A percentile compares a stretch with the other conserved stretches of the same genome.
phyloP scores from a whole-genome alignment of 1,140 invertebrate genomes.

The Brachionus calyciflorus region DNA sequence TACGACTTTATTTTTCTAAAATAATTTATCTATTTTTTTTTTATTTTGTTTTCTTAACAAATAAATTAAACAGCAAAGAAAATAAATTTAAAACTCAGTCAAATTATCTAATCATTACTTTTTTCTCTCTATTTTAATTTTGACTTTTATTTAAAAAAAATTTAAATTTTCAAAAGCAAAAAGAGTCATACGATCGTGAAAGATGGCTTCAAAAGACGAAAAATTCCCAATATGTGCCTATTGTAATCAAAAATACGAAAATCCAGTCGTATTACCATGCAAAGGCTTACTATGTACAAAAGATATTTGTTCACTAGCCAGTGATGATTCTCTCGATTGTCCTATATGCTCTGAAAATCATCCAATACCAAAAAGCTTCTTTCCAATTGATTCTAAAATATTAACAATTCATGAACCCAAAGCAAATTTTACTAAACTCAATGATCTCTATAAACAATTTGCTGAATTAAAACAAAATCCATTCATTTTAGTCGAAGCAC shows the following conservation, averaged over 20 bases:
- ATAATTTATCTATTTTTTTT: too few relatives aligned
- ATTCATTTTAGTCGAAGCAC: neutral
- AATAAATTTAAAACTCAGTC: too few relatives aligned
- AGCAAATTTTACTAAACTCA: neutral
- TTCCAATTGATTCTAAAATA: conserved; percentile 3
- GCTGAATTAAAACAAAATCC: neutral
- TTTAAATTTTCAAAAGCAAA: too few relatives aligned
- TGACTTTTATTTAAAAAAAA: too few relatives aligned
- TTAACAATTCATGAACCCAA: neutral
- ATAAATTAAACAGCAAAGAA: too few relatives aligned
- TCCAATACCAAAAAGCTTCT: neutral
- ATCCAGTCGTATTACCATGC: neutral
- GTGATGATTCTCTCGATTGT: neutral
- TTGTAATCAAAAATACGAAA: neutral
- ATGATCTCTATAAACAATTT: neutral
- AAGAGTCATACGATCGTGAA: too few relatives aligned
- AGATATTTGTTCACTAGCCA: neutral
- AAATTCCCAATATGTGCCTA: neutral
- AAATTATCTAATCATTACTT: too few relatives aligned
- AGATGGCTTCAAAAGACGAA: too few relatives aligned
- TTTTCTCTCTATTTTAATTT: too few relatives aligned
- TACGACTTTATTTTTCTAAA: too few relatives aligned
- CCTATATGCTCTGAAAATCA: neutral
- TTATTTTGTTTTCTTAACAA: too few relatives aligned
- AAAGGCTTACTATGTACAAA: neutral